A percentile compares a stretch with the other conserved stretches of the same genome.
These are phyloP conservation scores for Homarus americanus DNA, from an alignment of 1,140 invertebrate species.

Conservation along the genomic window DNA sequence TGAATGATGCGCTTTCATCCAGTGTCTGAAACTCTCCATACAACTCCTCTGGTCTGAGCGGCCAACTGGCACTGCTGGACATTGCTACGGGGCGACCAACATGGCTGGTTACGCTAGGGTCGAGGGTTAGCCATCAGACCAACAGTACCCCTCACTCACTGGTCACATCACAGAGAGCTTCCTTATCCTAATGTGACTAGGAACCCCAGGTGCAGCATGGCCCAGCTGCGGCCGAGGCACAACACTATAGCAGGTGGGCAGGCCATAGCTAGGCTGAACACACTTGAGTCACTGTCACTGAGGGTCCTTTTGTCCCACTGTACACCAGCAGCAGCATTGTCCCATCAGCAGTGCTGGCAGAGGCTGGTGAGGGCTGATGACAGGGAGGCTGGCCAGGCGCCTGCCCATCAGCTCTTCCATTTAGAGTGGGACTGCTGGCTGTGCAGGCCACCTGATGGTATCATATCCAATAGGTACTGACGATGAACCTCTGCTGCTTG, in stretches of 20 bases:
- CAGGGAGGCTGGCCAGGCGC: constrained; percentile 60
- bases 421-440: constrained; percentile 72
- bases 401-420: constrained; percentile 70
- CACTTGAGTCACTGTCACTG: constrained; percentile 58
- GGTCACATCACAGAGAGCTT: constrained; percentile 73
- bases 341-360: constrained; percentile 61
- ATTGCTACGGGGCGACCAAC: constrained; percentile 60
- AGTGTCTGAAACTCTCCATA: constrained; percentile 40
- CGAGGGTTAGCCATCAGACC: constrained; percentile 22
- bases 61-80: constrained; percentile 53
- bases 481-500: constrained; percentile 89
- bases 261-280: constrained; percentile 64
- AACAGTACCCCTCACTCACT: constrained; percentile 46
- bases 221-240: constrained; percentile 60
- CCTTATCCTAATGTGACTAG: constrained; percentile 70
- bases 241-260: constrained; percentile 48
- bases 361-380: constrained; percentile 64
- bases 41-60: constrained; percentile 39
- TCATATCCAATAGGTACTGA: constrained; percentile 97
- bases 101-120: constrained; percentile 45
- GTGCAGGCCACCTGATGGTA: constrained; percentile 81
- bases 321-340: constrained; percentile 62
- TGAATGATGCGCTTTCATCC: constrained; percentile 34
- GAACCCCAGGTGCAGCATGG: constrained; percentile 70
- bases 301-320: constrained; percentile 66